Evolutionary conservation across 1,140 invertebrate genomes (phyloP), one percentile per base, ranked within the genome.

Genomic region (Camponotus pennsylvanicus): DNA sequence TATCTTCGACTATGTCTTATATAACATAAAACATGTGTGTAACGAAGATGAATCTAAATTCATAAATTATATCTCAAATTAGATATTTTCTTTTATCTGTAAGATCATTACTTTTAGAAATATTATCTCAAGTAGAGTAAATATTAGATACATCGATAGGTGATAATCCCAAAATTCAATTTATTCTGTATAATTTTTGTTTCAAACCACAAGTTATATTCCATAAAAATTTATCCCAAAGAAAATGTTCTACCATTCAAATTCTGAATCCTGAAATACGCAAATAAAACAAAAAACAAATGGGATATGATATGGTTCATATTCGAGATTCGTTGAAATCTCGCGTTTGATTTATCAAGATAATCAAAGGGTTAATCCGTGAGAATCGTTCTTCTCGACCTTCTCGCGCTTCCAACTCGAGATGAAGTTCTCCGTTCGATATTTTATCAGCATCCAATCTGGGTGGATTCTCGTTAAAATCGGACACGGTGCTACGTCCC

Each of bases 381-480:
- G 42, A 57, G 40, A 73, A 52, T 21, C 66, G 61, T 84, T 77
- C 57, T 73, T 11, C 52, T 34, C 32, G 34, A 42, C 11, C 21
- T 18, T 21, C 34, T 52, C 18, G 13, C 13, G 21, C 71, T 42
- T 64, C 45, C 42, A 13, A 8, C 7, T 63, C 55, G 59, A 55
- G 71, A 78, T 78, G 11, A 87, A 77, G 42, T 86, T 52, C 49
- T 52, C 49, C 49, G 15, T 52, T 59, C 61, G 86, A 87, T 84
- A 85, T 67, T 88, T 85, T 88, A 89, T 89, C 80, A 42, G 80
- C 27, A 34, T 64, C 78, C 75, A 76, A 89, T 89, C 88, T 89
- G 49, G 86, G 71, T 85, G 63, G 82, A 80, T 85, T 89, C 86
- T 89, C 86, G 88, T 89, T 89, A 87, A 87, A 89, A 87, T 89